A percentile compares a stretch with the other conserved stretches of the same genome.
These are phyloP conservation scores for Galagoides demidoff DNA, from an alignment of 2,797 vertebrate genomes.

Conservation along the genomic window DNA sequence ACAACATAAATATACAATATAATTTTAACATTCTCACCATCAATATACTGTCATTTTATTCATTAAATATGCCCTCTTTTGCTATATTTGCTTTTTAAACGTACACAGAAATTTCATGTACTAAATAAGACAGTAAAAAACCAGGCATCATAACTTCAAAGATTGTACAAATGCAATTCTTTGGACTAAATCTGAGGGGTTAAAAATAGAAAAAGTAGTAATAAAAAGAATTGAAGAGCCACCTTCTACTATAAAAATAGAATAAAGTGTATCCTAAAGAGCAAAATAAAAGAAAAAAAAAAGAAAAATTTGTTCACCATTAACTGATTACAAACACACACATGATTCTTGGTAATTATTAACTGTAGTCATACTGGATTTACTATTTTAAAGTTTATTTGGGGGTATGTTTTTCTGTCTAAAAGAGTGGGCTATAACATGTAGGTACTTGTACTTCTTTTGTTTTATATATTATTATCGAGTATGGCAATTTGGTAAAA, in stretches of 20 bases:
- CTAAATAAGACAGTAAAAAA: neutral
- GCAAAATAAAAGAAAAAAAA: neutral
- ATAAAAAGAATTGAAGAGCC: neutral
- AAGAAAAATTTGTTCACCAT: neutral
- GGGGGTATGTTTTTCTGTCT: neutral
- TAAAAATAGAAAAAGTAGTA: neutral
- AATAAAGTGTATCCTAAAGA: neutral
- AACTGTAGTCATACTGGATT: neutral
- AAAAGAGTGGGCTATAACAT: neutral
- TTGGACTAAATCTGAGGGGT: neutral
- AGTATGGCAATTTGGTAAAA: neutral
- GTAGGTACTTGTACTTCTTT: neutral
- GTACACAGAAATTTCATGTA: neutral
- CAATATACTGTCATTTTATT: neutral
- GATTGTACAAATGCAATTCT: neutral
- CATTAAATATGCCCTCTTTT: neutral
- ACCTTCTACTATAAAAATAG: neutral
- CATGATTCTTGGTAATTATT: neutral
- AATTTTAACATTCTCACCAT: neutral
- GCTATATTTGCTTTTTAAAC: neutral
- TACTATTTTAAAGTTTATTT: neutral
- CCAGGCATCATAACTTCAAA: neutral
- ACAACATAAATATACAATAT: neutral
- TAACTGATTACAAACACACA: neutral
- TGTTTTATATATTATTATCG: neutral